A percentile compares a stretch with the other conserved stretches of the same genome.
These are phyloP conservation scores for Leptinotarsa rubiginosa DNA, from an alignment of 2,888 invertebrate species.

Conservation along the genomic window DNA sequence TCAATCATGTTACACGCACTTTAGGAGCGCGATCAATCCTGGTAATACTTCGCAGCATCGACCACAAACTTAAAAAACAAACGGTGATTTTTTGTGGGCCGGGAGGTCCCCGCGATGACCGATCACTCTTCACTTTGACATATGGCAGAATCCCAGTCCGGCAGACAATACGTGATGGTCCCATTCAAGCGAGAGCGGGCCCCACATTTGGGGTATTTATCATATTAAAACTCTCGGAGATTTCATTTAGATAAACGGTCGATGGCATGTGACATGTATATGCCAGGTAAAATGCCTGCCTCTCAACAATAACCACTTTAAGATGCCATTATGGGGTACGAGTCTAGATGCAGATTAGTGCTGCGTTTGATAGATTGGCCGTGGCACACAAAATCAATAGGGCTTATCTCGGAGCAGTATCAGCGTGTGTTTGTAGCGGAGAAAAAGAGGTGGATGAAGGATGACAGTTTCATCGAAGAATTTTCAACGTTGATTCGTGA, in stretches of 20 bases:
- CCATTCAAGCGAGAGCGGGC: slow-evolving; percentile 58
- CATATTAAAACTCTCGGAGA: slow-evolving; percentile 62
- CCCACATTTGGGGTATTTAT: slow-evolving; percentile 63
- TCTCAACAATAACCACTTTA: slow-evolving; percentile 61
- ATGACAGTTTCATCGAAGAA: slow-evolving; percentile 24
- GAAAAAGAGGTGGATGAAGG: slow-evolving; percentile 8
- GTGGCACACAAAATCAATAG: slow-evolving; percentile 43
- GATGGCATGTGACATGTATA: slow-evolving; percentile 61
- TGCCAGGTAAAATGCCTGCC: slow-evolving; percentile 60
- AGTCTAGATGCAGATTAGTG: slow-evolving; percentile 53
- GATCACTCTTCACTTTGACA: slow-evolving; percentile 66
- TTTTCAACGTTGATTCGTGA: slow-evolving; percentile 3
- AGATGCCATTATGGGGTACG: slow-evolving; percentile 50
- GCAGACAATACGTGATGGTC: slow-evolving; percentile 62
- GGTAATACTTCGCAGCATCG: slow-evolving; percentile 48
- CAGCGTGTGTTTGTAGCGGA: slow-evolving; percentile 11
- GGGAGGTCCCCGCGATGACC: slow-evolving; percentile 64
- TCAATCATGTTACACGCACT: slow-evolving; percentile 47
- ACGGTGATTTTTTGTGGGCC: slow-evolving; percentile 48
- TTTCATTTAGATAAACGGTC: slow-evolving; percentile 63
- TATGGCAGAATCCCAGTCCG: slow-evolving; percentile 62
- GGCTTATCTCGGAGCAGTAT: slow-evolving; percentile 41
- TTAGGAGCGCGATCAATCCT: slow-evolving; percentile 50
- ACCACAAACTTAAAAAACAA: slow-evolving; percentile 42
- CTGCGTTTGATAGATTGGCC: slow-evolving; percentile 52